Conservation (phyloP, 2,113 vertebrate genomes). For the human region DNA sequence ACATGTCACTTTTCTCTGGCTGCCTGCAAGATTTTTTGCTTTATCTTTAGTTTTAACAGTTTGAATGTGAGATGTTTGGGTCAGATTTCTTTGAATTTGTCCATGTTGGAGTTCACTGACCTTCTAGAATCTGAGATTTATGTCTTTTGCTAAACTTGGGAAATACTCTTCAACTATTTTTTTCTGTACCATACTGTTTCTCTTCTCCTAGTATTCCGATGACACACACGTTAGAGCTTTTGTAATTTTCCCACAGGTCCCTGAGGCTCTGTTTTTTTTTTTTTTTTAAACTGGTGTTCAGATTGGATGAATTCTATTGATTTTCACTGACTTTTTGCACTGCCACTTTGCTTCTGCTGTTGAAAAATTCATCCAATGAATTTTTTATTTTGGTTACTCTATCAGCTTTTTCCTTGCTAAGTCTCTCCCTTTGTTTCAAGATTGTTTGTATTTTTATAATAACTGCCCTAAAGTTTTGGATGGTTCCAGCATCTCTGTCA, state of each 20-base stretch:
- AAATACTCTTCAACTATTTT: conserved; percentile 5
- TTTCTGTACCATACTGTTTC: not conserved
- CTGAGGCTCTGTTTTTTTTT: not conserved
- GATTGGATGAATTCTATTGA: not conserved
- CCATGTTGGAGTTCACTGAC: not conserved
- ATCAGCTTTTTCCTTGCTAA: not conserved
- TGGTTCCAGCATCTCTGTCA: not conserved
- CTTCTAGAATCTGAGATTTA: conserved; percentile 12
- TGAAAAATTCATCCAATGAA: not conserved
- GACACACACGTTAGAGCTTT: not conserved
- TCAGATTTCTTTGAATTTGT: conserved; percentile 12
- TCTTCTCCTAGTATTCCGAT: not conserved
- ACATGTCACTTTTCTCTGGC: not conserved
- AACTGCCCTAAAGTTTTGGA: not conserved
- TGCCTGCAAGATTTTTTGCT: not conserved
- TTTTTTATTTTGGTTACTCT: not conserved
- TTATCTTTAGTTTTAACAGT: not conserved
- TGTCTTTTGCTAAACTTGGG: not conserved
- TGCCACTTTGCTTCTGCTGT: not conserved
- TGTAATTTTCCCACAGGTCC: not conserved
- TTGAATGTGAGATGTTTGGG: not conserved
- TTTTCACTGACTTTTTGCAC: not conserved
- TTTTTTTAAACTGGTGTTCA: not conserved
- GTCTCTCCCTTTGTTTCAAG: not conserved
- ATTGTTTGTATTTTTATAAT: not conserved